These are phyloP conservation scores for Prosapia bicincta DNA, from an alignment of 2,888 invertebrate genomes.

Conservation along the genomic window DNA sequence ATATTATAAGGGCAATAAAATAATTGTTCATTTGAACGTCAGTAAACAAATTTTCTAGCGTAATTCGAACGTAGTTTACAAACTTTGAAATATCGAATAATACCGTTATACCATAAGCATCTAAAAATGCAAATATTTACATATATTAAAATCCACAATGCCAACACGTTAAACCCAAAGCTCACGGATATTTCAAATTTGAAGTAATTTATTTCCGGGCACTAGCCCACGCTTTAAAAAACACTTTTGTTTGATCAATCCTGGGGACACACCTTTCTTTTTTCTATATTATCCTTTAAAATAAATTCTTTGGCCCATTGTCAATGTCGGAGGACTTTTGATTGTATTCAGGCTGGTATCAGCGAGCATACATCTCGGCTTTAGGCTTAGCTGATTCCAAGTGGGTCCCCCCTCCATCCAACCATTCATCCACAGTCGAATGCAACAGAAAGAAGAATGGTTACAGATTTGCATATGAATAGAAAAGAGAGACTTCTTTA, in stretches of 20 bases:
- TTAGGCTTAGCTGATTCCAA: neutral
- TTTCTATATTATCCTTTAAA: neutral
- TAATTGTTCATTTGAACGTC: no score
- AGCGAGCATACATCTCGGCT: neutral
- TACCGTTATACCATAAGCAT: no score
- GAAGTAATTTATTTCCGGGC: neutral
- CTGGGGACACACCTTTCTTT: neutral
- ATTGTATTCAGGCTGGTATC: neutral
- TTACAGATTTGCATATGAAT: constrained; percentile 26
- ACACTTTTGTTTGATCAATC: neutral
- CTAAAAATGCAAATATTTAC: no score
- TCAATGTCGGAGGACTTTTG: neutral
- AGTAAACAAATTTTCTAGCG: no score
- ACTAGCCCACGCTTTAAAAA: neutral
- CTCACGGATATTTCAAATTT: neutral
- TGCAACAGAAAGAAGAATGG: constrained; percentile 28
- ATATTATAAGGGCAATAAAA: no score
- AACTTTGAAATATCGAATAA: no score
- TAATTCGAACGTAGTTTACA: no score
- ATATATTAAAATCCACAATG: no score
- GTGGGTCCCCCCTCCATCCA: neutral
- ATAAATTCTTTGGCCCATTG: neutral
- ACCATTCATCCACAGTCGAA: constrained; percentile 23
- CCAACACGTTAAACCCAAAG: neutral
- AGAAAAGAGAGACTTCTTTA: constrained; percentile 22